Percentiles rank a stretch among this genome's conserved stretches.
These are phyloP conservation scores for Crocuta crocuta DNA, from an alignment of 2,113 vertebrate genomes.

Conservation along the genomic window DNA sequence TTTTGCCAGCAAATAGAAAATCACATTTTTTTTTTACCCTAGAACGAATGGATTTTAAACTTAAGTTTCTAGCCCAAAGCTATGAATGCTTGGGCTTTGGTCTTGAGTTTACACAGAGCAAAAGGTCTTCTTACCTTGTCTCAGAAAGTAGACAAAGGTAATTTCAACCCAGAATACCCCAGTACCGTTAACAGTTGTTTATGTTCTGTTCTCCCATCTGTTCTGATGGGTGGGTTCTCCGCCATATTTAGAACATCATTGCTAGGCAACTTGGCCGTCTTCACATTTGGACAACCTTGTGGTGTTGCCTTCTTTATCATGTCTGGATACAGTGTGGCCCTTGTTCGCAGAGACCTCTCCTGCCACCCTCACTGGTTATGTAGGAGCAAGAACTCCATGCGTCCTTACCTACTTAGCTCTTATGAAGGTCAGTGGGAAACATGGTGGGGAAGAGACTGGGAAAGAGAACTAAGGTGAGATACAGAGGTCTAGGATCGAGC, in stretches of 20 bases:
- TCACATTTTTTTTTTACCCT: constrained; percentile 41
- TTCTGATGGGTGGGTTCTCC: background rate
- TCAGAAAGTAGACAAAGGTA: background rate
- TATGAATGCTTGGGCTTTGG: background rate
- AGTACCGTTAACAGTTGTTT: background rate
- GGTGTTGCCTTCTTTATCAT: background rate
- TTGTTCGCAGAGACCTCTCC: background rate
- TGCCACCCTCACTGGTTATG: accelerated
- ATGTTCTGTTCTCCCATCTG: background rate
- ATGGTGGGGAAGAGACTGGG: background rate
- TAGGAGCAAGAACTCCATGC: background rate
- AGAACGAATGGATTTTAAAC: constrained; percentile 55
- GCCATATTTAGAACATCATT: background rate
- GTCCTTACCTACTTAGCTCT: background rate
- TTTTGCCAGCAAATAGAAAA: constrained; percentile 61
- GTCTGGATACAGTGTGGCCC: background rate
- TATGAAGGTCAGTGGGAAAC: background rate
- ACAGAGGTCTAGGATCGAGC: background rate
- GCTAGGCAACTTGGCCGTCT: background rate
- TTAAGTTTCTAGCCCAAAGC: constrained; percentile 13
- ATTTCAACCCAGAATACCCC: no score
- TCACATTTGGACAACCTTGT: background rate
- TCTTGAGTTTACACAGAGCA: background rate
- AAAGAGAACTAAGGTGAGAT: background rate
- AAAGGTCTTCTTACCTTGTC: background rate